Evolutionary conservation across 1,140 invertebrate species (phyloP).

Genomic region (Agraylea sexmaculata): DNA sequence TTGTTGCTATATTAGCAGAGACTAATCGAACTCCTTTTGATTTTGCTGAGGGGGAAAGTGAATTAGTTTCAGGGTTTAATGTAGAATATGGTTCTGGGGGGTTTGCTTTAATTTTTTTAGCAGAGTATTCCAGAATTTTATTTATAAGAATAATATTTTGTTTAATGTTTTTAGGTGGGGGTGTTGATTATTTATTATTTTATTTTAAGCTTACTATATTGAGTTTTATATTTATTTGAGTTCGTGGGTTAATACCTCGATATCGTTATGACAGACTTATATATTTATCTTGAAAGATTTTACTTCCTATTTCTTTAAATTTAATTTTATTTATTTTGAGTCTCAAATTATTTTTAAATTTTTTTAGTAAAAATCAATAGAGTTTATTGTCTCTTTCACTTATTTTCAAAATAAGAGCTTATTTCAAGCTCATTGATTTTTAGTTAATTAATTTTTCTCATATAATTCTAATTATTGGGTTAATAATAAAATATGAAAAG

Average conservation of each 20-base stretch:
- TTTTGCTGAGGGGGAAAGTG: slow-evolving; percentile 62
- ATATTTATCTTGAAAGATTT: slow-evolving; percentile 43
- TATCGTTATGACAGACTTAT: slow-evolving; percentile 51
- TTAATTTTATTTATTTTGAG: slow-evolving; percentile 26
- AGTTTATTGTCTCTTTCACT: slow-evolving; percentile 43
- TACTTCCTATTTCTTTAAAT: slow-evolving; percentile 42
- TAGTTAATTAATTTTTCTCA: slow-evolving; percentile 40
- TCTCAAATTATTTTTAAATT: slow-evolving; percentile 27
- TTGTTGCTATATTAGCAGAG: slow-evolving; percentile 50
- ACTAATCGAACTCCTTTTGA: slow-evolving; percentile 66
- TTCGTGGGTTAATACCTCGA: slow-evolving; percentile 43
- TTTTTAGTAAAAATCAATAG: slow-evolving; percentile 43
- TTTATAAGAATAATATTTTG: slow-evolving; percentile 48
- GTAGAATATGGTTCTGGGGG: slow-evolving; percentile 51
- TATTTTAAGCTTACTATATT: slow-evolving; percentile 40
- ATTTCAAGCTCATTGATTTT: slow-evolving; percentile 44
- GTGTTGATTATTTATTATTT: slow-evolving; percentile 34
- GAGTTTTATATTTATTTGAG: slow-evolving; percentile 44
- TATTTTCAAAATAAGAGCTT: slow-evolving; percentile 56
- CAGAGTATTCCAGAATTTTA: slow-evolving; percentile 56
- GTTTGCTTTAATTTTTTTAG: slow-evolving; percentile 65
- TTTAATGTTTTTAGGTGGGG: slow-evolving; percentile 39
- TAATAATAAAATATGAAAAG: slow-evolving; percentile 43
- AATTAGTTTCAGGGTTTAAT: slow-evolving; percentile 69
- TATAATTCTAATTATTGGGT: slow-evolving; percentile 32